Percentiles rank a stretch among this genome's conserved stretches.
Evolutionary conservation across 2,797 vertebrate genomes (phyloP).

Genomic region (Muscicapa comitata): DNA sequence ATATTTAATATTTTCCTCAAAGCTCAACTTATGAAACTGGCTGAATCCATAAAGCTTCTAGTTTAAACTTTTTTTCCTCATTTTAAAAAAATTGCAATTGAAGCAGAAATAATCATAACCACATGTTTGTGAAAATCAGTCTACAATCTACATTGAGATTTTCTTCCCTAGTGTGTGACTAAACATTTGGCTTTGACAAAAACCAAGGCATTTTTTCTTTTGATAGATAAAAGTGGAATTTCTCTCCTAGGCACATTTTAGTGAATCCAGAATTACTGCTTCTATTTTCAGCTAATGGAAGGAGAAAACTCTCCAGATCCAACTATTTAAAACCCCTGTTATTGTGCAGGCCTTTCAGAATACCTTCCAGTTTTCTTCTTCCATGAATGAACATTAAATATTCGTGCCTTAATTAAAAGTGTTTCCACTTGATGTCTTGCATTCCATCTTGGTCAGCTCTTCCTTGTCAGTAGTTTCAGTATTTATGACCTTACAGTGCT

Average conservation of each 20-base stretch:
- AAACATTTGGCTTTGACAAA: neutral
- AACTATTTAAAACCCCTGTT: neutral
- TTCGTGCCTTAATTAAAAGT: constrained; percentile 15
- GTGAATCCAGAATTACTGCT: neutral
- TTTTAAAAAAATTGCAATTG: neutral
- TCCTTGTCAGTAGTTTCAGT: constrained; percentile 8
- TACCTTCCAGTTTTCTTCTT: neutral
- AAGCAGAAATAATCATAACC: neutral
- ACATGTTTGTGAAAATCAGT: neutral
- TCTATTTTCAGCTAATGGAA: neutral
- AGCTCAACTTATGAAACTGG: neutral
- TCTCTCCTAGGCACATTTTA: neutral
- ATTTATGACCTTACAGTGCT: constrained; percentile 14
- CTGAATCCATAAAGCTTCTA: neutral
- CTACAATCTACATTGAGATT: neutral
- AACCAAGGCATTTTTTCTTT: neutral
- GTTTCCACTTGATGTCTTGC: constrained; percentile 43
- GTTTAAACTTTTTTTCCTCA: neutral
- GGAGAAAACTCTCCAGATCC: neutral
- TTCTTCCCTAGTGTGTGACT: neutral
- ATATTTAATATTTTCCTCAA: neutral
- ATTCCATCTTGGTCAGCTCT: neutral
- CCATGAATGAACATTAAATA: constrained; percentile 10
- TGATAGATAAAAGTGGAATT: neutral
- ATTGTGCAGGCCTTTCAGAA: neutral